Conservation (phyloP, 2,888 invertebrate species). For the Euzetes globulus region DNA sequence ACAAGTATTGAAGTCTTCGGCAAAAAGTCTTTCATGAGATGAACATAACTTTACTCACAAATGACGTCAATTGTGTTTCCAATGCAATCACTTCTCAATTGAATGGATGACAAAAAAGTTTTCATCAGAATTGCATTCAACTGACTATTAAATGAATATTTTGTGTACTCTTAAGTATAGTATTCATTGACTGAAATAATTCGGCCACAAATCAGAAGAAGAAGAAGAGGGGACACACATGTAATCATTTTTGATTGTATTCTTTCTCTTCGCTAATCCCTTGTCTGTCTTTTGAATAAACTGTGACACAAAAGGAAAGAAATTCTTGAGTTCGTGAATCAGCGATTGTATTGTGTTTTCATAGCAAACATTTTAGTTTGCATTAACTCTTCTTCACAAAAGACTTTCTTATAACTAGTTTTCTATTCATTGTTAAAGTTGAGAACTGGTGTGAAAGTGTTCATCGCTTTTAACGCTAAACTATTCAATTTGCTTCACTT, state of each 20-base stretch:
- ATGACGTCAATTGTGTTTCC: constrained; percentile 12
- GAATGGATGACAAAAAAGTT: background rate
- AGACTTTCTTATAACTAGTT: background rate
- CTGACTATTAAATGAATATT: constrained; percentile 23
- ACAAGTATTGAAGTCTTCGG: background rate
- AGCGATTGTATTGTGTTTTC: background rate
- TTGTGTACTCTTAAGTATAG: background rate
- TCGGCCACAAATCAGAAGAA: constrained; percentile 8
- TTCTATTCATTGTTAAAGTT: background rate
- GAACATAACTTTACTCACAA: constrained; percentile 4
- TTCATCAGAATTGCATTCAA: background rate
- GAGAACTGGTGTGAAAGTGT: background rate
- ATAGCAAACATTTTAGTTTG: constrained; percentile 5
- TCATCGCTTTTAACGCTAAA: too few species aligned
- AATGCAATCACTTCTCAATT: background rate
- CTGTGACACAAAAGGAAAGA: constrained; percentile 6
- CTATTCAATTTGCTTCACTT: too few species aligned
- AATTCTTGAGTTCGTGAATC: background rate
- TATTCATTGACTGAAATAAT: constrained; percentile 17
- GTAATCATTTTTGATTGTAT: constrained; percentile 9
- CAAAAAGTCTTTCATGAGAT: background rate
- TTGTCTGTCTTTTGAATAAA: background rate
- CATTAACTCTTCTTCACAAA: constrained; percentile 2
- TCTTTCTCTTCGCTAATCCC: background rate
- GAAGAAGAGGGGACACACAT: background rate